phyloP scores from a whole-genome alignment of 2,888 invertebrate genomes.

The Pristionchus arcanus region DNA sequence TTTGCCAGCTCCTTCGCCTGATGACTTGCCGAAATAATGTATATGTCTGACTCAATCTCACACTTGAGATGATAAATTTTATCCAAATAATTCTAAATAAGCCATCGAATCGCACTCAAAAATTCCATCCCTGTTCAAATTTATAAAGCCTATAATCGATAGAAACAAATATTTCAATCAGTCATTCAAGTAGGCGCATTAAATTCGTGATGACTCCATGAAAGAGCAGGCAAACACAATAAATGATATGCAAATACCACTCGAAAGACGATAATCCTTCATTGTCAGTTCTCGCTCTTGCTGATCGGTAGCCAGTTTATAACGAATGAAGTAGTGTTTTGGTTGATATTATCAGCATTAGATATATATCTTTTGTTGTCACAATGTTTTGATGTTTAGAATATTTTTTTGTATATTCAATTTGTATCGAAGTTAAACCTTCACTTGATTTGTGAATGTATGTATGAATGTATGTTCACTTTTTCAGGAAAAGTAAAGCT shows the following conservation, averaged over 20 bases:
- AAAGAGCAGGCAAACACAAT: neutral
- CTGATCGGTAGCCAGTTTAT: neutral
- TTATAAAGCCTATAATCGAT: too few relatives aligned
- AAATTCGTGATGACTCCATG: neutral
- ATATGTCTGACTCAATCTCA: neutral
- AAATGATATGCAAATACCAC: conserved; percentile 10
- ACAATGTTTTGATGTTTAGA: neutral
- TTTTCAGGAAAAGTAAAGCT: neutral
- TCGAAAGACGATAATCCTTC: neutral
- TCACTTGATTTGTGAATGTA: too few relatives aligned
- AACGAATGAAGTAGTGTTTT: neutral
- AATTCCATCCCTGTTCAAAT: too few relatives aligned
- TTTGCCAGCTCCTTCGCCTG: neutral
- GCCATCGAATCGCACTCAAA: neutral
- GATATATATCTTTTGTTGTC: neutral
- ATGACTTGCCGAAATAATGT: neutral
- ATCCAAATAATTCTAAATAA: neutral
- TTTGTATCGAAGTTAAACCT: neutral
- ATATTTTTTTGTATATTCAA: neutral
- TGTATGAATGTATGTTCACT: too few relatives aligned
- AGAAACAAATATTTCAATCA: neutral
- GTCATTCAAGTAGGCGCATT: neutral
- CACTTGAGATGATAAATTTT: neutral
- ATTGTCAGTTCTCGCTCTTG: neutral
- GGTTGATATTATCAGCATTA: neutral